phyloP scores from a whole-genome alignment of 2,797 vertebrate species.

The Adrianichthys oophorus region DNA sequence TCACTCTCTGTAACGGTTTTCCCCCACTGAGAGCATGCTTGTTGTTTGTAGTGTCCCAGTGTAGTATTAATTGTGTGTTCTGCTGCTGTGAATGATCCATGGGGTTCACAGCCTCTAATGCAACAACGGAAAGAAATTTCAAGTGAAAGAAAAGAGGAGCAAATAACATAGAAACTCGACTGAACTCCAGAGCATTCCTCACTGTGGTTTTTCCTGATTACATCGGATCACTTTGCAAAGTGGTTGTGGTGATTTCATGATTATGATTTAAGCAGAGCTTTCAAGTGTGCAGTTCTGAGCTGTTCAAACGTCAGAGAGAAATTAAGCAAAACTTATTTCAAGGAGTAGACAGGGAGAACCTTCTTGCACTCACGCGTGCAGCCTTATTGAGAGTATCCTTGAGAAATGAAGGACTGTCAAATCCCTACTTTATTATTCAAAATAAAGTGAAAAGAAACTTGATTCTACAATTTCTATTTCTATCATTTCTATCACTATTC shows the following conservation, averaged over 20 bases:
- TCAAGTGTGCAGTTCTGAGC: slow-evolving; percentile 38
- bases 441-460: not conserved
- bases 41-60: slow-evolving; percentile 21
- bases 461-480: no score
- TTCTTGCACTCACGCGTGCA: slow-evolving; percentile 3
- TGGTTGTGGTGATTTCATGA: slow-evolving; percentile 38
- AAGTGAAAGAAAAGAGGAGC: slow-evolving; percentile 9
- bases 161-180: slow-evolving; percentile 10
- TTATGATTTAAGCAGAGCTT: slow-evolving; percentile 36
- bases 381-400: slow-evolving; percentile 8
- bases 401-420: slow-evolving; percentile 5
- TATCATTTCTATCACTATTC: no score
- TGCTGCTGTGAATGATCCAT: slow-evolving; percentile 26
- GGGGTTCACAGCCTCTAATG: slow-evolving; percentile 1
- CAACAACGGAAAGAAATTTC: slow-evolving; percentile 3
- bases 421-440: not conserved
- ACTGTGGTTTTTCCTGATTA: slow-evolving; percentile 34
- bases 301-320: slow-evolving; percentile 32
- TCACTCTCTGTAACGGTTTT: slow-evolving; percentile 12
- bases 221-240: slow-evolving; percentile 36
- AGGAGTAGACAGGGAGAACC: slow-evolving; percentile 16
- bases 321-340: slow-evolving; percentile 27
- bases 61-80: slow-evolving; percentile 23
- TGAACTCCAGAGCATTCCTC: slow-evolving; percentile 24
- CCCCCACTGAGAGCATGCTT: slow-evolving; percentile 11